A percentile compares a stretch with the other conserved stretches of the same genome.
These are phyloP conservation scores for Masnerella sp. DNA, from an alignment of 2,888 invertebrate genomes.

Conservation along the genomic window DNA sequence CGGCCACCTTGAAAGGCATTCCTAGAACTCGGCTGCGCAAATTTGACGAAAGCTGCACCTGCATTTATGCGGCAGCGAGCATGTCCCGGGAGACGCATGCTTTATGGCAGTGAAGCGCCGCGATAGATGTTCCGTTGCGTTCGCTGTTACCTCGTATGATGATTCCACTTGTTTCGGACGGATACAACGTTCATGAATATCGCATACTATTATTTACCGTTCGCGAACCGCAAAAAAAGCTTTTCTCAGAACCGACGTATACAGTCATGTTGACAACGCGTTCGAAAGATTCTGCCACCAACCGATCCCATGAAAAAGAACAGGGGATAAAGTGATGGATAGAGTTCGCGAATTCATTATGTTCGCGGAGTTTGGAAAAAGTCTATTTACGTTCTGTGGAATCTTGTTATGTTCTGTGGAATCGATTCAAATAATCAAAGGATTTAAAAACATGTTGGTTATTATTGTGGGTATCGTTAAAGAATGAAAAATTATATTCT, in stretches of 20 bases:
- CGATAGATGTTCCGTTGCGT: slow-evolving; percentile 47
- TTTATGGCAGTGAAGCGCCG: slow-evolving; percentile 52
- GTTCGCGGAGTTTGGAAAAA: too few relatives aligned
- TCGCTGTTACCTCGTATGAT: slow-evolving; percentile 37
- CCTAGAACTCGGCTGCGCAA: slow-evolving; percentile 52
- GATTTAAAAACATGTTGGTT: too few relatives aligned
- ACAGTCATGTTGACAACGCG: slow-evolving; percentile 26
- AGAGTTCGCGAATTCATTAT: too few relatives aligned
- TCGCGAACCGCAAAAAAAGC: slow-evolving; percentile 10
- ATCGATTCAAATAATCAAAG: too few relatives aligned
- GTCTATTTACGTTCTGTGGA: too few relatives aligned
- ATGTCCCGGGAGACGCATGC: slow-evolving; percentile 53
- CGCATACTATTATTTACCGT: slow-evolving; percentile 47
- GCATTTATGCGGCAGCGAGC: slow-evolving; percentile 47
- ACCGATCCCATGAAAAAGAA: too few relatives aligned
- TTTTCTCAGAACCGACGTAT: slow-evolving; percentile 24
- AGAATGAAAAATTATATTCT: too few relatives aligned
- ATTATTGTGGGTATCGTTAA: too few relatives aligned
- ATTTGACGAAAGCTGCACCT: slow-evolving; percentile 58
- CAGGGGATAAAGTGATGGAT: too few relatives aligned
- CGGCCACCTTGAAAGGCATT: slow-evolving; percentile 51
- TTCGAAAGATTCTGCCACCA: slow-evolving; percentile 28
- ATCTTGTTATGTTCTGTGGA: too few relatives aligned
- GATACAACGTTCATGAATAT: slow-evolving; percentile 50
- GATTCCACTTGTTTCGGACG: slow-evolving; percentile 53